A percentile compares a stretch with the other conserved stretches of the same genome.
Conservation (phyloP, 2,888 invertebrate species). For the Caenorhabditis zanzibari region DNA sequence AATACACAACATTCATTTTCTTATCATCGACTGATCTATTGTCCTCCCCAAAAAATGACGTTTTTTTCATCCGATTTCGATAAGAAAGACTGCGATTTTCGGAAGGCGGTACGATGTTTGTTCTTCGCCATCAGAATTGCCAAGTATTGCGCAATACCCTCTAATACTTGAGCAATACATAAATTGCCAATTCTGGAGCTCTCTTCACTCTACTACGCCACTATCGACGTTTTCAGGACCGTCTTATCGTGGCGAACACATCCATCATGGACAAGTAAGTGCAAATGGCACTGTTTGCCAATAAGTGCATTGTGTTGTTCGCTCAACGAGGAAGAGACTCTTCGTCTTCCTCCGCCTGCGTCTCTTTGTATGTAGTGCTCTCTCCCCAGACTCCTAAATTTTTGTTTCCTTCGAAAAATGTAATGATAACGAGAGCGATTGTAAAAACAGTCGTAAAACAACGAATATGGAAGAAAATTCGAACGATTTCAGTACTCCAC, state of each 20-base stretch:
- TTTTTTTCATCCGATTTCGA: conserved; percentile 32
- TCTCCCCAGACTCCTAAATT: not conserved
- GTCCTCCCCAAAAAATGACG: conserved; percentile 38
- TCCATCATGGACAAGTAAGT: conserved; percentile 55
- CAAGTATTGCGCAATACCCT: conserved; percentile 50
- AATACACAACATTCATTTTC: conserved; percentile 7
- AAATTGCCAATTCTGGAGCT: not conserved
- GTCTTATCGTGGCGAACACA: conserved; percentile 8
- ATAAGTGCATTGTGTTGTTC: not conserved
- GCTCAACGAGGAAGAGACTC: not conserved
- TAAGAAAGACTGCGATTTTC: conserved; percentile 16
- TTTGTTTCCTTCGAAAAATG: not conserved
- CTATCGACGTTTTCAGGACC: conserved; percentile 4
- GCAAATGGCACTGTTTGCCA: conserved; percentile 13
- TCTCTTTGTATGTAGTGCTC: conserved; percentile 1
- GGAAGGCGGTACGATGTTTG: conserved; percentile 28
- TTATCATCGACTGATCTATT: conserved; percentile 25
- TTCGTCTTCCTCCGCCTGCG: conserved; percentile 5
- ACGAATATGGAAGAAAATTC: conserved; percentile 25
- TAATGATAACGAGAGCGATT: conserved; percentile 3
- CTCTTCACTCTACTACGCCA: not conserved
- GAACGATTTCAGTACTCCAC: conserved; percentile 34
- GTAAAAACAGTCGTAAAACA: not conserved
- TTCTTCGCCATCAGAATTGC: conserved; percentile 47
- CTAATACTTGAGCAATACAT: conserved; percentile 49